Evolutionary conservation across 2,113 vertebrate species (phyloP).

Genomic region (Polypterus bichir): DNA sequence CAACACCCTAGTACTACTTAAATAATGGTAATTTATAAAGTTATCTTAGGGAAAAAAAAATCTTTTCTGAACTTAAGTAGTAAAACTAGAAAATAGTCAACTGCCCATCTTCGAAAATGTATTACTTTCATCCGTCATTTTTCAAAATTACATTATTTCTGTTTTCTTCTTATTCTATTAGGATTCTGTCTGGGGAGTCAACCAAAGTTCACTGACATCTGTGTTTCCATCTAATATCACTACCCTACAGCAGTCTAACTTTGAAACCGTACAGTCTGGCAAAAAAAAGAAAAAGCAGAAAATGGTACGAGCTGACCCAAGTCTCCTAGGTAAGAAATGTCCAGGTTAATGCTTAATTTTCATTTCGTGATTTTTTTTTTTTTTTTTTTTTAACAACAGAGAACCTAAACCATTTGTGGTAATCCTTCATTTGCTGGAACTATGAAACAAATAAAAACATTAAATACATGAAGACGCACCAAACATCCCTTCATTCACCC

Average conservation of each 20-base stretch:
- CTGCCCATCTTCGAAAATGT: too few species aligned
- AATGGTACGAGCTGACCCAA: slow-evolving; percentile 96
- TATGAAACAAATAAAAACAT: background rate
- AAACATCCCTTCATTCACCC: too few species aligned
- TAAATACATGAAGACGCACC: background rate
- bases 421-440: background rate
- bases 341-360: background rate
- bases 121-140: background rate
- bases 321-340: slow-evolving; percentile 74
- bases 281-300: slow-evolving; percentile 99
- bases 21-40: too few species aligned
- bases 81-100: too few species aligned
- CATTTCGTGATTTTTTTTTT: background rate
- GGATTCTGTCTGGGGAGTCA: slow-evolving; percentile 85
- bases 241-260: slow-evolving; percentile 76
- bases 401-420: background rate
- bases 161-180: slow-evolving; percentile 22
- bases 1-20: too few species aligned
- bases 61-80: too few species aligned
- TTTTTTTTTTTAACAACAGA: background rate
- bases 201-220: slow-evolving; percentile 66
- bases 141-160: background rate
- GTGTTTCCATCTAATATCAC: slow-evolving; percentile 82
- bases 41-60: too few species aligned
- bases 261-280: slow-evolving; percentile 87